phyloP scores from a whole-genome alignment of 2,113 vertebrate species.

The Menura novaehollandiae region DNA sequence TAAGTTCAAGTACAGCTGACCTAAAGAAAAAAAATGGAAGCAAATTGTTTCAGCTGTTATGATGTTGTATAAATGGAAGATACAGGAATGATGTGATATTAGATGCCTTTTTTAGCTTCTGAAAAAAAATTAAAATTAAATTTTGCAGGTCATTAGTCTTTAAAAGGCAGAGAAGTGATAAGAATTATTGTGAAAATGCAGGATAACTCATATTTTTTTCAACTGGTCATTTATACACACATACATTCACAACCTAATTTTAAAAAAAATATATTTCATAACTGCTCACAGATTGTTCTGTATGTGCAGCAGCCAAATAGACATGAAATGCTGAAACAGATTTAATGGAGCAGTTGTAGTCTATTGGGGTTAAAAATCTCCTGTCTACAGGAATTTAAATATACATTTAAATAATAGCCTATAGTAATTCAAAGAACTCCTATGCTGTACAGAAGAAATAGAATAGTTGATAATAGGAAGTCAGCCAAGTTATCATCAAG shows the following conservation, averaged over 20 bases:
- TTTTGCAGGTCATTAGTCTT: background rate
- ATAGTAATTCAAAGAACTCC: slow-evolving; percentile 40
- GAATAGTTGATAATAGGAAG: background rate
- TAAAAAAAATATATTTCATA: slow-evolving; percentile 29
- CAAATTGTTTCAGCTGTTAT: background rate
- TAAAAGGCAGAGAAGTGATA: background rate
- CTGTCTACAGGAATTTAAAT: slow-evolving; percentile 53
- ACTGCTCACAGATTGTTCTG: background rate
- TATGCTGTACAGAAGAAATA: background rate
- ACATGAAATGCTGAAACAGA: slow-evolving; percentile 17
- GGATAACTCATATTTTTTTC: background rate
- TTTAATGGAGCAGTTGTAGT: slow-evolving; percentile 46
- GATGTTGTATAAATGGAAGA: background rate
- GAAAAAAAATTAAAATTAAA: background rate
- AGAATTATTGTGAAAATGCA: background rate
- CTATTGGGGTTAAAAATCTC: slow-evolving; percentile 50
- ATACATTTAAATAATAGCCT: slow-evolving; percentile 49
- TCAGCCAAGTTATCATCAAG: background rate
- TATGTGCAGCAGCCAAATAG: slow-evolving; percentile 25
- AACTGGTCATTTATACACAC: background rate
- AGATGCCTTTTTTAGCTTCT: background rate
- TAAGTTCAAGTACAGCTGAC: background rate
- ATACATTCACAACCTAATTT: background rate
- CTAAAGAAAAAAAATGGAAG: background rate
- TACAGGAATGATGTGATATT: background rate